Base-by-base conservation (phyloP, 1,140 invertebrate species). In the Delia radicum region DNA sequence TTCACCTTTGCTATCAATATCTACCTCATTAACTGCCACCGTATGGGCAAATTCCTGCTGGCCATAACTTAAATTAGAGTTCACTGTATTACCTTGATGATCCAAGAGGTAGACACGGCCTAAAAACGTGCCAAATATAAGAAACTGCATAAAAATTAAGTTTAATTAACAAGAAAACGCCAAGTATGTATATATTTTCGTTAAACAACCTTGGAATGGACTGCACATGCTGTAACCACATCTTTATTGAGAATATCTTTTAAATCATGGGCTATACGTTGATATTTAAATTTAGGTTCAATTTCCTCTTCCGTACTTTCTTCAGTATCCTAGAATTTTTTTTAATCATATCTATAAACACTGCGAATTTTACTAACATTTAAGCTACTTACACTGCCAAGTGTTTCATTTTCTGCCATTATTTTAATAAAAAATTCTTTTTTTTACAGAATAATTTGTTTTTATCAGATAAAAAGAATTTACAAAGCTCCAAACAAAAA, bases 251-350 rank as follows among this genome's bases (percentile, higher is more conserved):
- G 87, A 81, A 98, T 97, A 79, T 91, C 90, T 79, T 92, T 89
- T 5, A 98, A 85, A 89, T 98, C 95, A 88, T 98, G 97, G 65
- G 89, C 89, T 83, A 98, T 91, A 69, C 97, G 89, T 78, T 94
- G 91, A 88, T 97, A 98, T 87, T 97, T 98, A 24, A 99, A 89
- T 87, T 94, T 95, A 0, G 97, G 97, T 84, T 98, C 96, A 76
- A 93, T 90, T 83, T 98, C 85, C 28, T 85, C 83, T 3, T 82
- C 80, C 21, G 78, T 78, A 29, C 81, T 79, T 63, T 77, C 78
- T 3, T 78, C 76, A 0, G 76, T 74, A 10, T 77, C 79, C 15
- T 79, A 48, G 1, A 61, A 71, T 69, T 63, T 13, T 10, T 33
- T 7, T 37, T 7, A 13, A 55, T 5, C 18, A 18, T 7, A 55